These are phyloP conservation scores for Hirtodrosophila duncani DNA, from an alignment of 2,888 invertebrate species.

Conservation along the genomic window DNA sequence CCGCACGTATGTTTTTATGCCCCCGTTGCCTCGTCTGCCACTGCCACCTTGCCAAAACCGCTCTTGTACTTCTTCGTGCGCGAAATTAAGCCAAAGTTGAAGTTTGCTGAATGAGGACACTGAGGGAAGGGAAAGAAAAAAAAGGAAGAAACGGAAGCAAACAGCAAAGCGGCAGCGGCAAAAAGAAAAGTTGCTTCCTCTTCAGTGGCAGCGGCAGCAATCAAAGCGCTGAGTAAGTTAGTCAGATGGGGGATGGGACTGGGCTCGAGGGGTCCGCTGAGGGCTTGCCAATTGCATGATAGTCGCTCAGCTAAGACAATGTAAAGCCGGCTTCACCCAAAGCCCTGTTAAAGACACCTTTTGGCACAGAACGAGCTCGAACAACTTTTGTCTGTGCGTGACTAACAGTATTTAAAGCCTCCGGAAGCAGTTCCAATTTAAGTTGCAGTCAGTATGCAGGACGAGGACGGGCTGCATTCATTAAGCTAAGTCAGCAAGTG, in stretches of 20 bases:
- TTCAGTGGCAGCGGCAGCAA: slow-evolving; percentile 51
- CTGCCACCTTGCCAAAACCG: neutral
- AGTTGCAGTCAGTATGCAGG: slow-evolving; percentile 66
- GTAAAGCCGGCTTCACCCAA: slow-evolving; percentile 27
- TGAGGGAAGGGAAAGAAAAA: neutral
- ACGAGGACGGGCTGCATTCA: slow-evolving; percentile 25
- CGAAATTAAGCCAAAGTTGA: slow-evolving; percentile 70
- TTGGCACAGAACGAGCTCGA: slow-evolving; percentile 16
- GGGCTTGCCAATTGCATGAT: slow-evolving; percentile 37
- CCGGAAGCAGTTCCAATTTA: slow-evolving; percentile 78
- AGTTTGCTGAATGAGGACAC: slow-evolving; percentile 30
- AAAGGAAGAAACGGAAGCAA: slow-evolving; percentile 50
- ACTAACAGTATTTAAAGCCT: slow-evolving; percentile 77
- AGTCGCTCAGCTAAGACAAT: slow-evolving; percentile 56
- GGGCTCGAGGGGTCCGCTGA: slow-evolving; percentile 12
- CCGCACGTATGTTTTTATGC: slow-evolving; percentile 24
- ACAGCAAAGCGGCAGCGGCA: slow-evolving; percentile 46
- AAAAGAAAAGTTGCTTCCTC: slow-evolving; percentile 62
- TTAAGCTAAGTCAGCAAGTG: slow-evolving; percentile 38
- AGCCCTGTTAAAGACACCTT: slow-evolving; percentile 53
- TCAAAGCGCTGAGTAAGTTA: slow-evolving; percentile 73
- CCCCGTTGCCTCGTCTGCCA: neutral
- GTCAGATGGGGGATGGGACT: slow-evolving; percentile 44
- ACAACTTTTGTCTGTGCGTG: slow-evolving; percentile 76
- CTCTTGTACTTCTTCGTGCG: slow-evolving; percentile 59